Evolutionary conservation across 2,797 vertebrate genomes (phyloP), one percentile per base, ranked within the genome.

Genomic region (Selene dorsalis): DNA sequence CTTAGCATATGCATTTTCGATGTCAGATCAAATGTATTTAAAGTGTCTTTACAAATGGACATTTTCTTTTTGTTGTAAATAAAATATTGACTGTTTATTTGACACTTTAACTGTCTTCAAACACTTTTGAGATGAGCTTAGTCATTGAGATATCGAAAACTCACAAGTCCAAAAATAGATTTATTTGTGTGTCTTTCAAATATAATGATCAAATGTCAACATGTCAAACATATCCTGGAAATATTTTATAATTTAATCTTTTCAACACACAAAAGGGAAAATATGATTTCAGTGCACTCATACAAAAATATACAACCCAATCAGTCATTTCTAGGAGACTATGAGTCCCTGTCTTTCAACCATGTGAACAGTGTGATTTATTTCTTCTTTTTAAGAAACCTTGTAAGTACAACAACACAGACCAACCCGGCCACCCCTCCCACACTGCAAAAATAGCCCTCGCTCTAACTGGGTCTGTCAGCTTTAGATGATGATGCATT

Each of bases 41-140:
- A 92, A 80, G 80, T 89, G 88, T 92, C 86, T 93, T 91, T 85
- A 82, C 92, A 90, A 91, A 88, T 89, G 55, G 69, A 86, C 83
- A 45, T 87, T 81, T 87, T 57, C 50, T 79, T 71, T 78, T 88
- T 89, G 82, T 77, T 95, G 94, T 95, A 95, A 95, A 95, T 95
- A 95, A 95, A 95, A 93, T 82, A 85, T 87, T 84, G 84, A 90
- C 86, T 90, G 89, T 93, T 93, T 76, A 89, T 90, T 91, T 82
- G 75, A 66, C 68, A 73, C 53, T 55, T 74, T 35, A 62, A 75
- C 39, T 69, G 50, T 48, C 24, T 26, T 56, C 14, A 61, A 47
- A 68, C 57, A 38, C 17, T 26, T 75, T 24, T 43, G 12, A 64
- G 59, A 28, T 69, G 1, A 73, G 73, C 72, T 77, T 69, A 64